Base-by-base conservation (phyloP, 2,888 invertebrate species). In the Lasius platythorax region DNA sequence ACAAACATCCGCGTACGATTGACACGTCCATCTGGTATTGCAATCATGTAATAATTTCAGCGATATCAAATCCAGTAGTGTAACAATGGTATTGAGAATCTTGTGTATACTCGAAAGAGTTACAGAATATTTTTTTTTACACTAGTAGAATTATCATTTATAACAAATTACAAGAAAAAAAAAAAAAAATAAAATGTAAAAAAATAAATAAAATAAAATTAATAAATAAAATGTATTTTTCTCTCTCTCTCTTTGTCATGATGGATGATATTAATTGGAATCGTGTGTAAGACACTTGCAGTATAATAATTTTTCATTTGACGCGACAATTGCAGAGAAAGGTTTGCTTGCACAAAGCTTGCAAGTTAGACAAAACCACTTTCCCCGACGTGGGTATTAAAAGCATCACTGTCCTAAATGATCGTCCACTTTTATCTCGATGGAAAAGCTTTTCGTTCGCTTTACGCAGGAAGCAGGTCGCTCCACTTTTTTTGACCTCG, bases 401-500 rank as follows among this genome's bases (percentile, higher is more conserved):
- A 61, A 28, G 72, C 61, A 28, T 61, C 73, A n/a, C 43, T 40
- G 74, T 73, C 33, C 53, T 37, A 73, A 81, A 61, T 37, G 46
- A 46, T 30, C 28, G 12, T 46, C 15, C 73, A 56, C 43, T 70
- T 78, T 68, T 46, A 37, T 53, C 50, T 40, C n/a, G 63, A 63
- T 18, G 33, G 33, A 70, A 53, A 46, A 3, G 11, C 53, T 67
- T 58, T 33, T 61, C 72, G 46, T 18, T 70, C 50, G 37, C n/a
- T 53, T 67, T 46, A 40, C 37, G 28, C 1, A 28, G 73, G 72
- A 53, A 37, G 73, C 73, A 18, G 74, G 61, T 81, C 79, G 33
- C 61, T 46, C 46, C 61, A 61, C 37, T 73, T 73, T 37, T 33
- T 33, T 12, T 46, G 79, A 81, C 73, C 73, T 28, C 79, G 40